Percentiles rank a stretch among this genome's conserved stretches.
Evolutionary conservation across 2,888 invertebrate species (phyloP).

Genomic region (Embidobia sp.): DNA sequence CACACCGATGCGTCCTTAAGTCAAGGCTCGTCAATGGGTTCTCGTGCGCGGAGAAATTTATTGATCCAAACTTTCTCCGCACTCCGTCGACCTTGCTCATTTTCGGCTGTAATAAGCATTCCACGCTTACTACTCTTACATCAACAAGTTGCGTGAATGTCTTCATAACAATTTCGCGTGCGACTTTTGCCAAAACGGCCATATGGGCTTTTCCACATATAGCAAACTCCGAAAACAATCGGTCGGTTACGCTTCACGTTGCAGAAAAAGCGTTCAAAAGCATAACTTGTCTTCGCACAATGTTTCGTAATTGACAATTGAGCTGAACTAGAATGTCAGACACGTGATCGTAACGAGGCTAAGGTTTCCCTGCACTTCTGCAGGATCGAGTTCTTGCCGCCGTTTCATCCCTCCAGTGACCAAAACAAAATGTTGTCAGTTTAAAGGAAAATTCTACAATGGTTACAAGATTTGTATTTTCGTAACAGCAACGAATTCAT

Average conservation of each 20-base stretch:
- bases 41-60: slow-evolving; percentile 63
- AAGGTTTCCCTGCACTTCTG: slow-evolving; percentile 32
- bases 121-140: slow-evolving; percentile 57
- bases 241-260: slow-evolving; percentile 11
- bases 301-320: slow-evolving; percentile 52
- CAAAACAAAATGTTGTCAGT: too few species aligned
- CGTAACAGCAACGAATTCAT: too few species aligned
- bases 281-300: slow-evolving; percentile 29
- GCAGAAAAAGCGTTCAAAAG: slow-evolving; percentile 43
- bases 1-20: slow-evolving; percentile 44
- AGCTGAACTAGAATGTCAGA: slow-evolving; percentile 40
- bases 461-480: too few species aligned
- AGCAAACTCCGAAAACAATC: too few species aligned
- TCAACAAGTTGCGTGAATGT: slow-evolving; percentile 60
- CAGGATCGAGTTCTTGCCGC: background rate
- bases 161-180: slow-evolving; percentile 48
- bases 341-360: slow-evolving; percentile 43
- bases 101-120: slow-evolving; percentile 62
- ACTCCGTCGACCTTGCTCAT: slow-evolving; percentile 64
- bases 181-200: slow-evolving; percentile 21
- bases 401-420: too few species aligned
- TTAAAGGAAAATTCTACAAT: too few species aligned
- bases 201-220: slow-evolving; percentile 25
- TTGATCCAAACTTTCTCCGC: slow-evolving; percentile 63
- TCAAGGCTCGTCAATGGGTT: slow-evolving; percentile 59